Evolutionary conservation across 1,140 invertebrate species (phyloP), one percentile per base, ranked within the genome.

Genomic region (Popillia japonica): DNA sequence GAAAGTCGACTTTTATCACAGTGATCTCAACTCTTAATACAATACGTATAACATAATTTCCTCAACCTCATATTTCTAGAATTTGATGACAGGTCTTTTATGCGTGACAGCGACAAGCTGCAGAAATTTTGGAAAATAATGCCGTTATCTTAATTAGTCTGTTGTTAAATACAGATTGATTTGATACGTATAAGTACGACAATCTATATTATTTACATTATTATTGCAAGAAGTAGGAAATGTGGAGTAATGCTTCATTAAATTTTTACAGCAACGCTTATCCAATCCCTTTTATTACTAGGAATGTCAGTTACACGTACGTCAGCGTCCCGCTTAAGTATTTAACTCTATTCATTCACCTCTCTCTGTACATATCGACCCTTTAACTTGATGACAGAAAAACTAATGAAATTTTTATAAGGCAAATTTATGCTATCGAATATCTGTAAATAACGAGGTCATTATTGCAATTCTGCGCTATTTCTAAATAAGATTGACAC

Each of bases 281-380:
- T 68, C 20, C 61, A 68, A 27, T 68, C 20, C 27, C 61, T 34
- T 22, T 22, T 68, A 34, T 68, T n/a, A 48, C 10, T 55, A 55
- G 48, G 17, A 55, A 27, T 68, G 61, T 68, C 61, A 68, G 22
- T 34, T 34, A 22, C 27, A 68, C 11, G 11, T 68, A 68, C 61
- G 61, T 68, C 61, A 68, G 61, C 9, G 61, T 68, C 22, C 61
- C 61, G n/a, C 44, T 48, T 48, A 48, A 48, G 44, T 48, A 68
- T 23, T 68, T 68, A 10, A 68, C 61, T 34, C 61, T 68, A 68
- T 68, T 34, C 61, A 68, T 68, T 68, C 61, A 68, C 61, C 27
- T 34, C 22, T 34, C 22, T 34, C 61, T 27, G 20, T 68, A 55
- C 48, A 7, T 55, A 68, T 68, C 61, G 61, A 68, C 27, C 61